Conservation (phyloP, 1,140 invertebrate genomes). For the Hetaerina americana region DNA sequence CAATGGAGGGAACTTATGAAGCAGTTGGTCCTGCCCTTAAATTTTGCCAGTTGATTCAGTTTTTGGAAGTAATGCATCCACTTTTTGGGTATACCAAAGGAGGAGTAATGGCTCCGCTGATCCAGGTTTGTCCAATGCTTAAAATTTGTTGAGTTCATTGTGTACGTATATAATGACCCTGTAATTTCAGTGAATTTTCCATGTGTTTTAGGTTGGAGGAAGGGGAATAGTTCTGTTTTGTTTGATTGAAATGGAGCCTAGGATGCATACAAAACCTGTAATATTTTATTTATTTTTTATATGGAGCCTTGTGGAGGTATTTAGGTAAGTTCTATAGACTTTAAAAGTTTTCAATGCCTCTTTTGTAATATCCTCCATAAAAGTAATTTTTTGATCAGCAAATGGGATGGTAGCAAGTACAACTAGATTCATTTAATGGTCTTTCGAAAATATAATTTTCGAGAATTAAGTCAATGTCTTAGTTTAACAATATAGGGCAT, state of each 20-base stretch:
- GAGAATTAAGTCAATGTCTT: too few relatives aligned
- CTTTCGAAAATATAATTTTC: too few relatives aligned
- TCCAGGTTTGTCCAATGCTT: slow-evolving; percentile 39
- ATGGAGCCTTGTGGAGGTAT: slow-evolving; percentile 68
- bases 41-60: slow-evolving; percentile 67
- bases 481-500: too few relatives aligned
- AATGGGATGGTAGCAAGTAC: too few relatives aligned
- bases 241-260: slow-evolving; percentile 68
- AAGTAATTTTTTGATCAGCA: too few relatives aligned
- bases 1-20: slow-evolving; percentile 57
- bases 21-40: slow-evolving; percentile 66
- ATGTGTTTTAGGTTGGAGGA: slow-evolving; percentile 62
- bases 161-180: background rate
- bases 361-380: too few relatives aligned
- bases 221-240: slow-evolving; percentile 67
- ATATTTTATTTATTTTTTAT: slow-evolving; percentile 75
- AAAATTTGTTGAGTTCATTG: background rate
- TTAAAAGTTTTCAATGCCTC: too few relatives aligned
- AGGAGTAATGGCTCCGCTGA: slow-evolving; percentile 34
- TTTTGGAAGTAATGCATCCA: slow-evolving; percentile 81
- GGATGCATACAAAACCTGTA: slow-evolving; percentile 74
- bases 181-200: background rate
- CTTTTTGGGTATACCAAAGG: slow-evolving; percentile 78
- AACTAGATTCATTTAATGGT: too few relatives aligned
- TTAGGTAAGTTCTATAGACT: slow-evolving; percentile 49